These are phyloP conservation scores for Muscicapa comitata DNA, from an alignment of 2,797 vertebrate species.

Conservation along the genomic window DNA sequence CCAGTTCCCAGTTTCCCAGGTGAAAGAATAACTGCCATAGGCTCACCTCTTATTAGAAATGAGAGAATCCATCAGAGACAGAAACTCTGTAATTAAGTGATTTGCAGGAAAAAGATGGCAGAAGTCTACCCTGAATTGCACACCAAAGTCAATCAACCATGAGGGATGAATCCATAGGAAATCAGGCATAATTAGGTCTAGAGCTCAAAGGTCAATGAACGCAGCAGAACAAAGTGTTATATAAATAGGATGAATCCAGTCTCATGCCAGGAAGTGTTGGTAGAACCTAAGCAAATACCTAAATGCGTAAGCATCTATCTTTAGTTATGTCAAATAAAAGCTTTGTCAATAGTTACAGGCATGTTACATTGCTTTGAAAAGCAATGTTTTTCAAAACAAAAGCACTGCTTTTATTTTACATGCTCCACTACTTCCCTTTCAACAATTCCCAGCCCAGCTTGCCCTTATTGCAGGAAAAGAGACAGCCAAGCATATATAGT, in stretches of 20 bases:
- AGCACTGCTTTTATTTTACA: neutral
- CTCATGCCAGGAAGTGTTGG: neutral
- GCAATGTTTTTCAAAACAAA: slow-evolving; percentile 9
- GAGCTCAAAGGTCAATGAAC: slow-evolving; percentile 11
- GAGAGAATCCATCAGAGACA: neutral
- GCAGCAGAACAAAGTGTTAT: neutral
- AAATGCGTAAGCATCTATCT: slow-evolving; percentile 24
- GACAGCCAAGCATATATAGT: neutral
- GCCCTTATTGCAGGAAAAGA: neutral
- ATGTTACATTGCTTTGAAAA: neutral
- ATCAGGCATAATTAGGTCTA: neutral
- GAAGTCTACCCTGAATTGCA: neutral
- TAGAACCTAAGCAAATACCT: slow-evolving; percentile 39
- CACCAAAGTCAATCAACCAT: neutral
- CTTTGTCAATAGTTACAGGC: slow-evolving; percentile 59
- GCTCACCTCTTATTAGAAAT: neutral
- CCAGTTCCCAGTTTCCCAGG: neutral
- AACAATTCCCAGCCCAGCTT: neutral
- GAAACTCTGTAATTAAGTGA: neutral
- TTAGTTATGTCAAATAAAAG: slow-evolving; percentile 23
- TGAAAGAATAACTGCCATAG: neutral
- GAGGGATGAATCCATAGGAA: neutral
- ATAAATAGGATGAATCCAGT: slow-evolving; percentile 7
- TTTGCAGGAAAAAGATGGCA: neutral
- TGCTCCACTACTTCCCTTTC: neutral